Evolutionary conservation across 2,888 invertebrate species (phyloP), one percentile per base, ranked within the genome.

Genomic region (Tiliacea citrago): DNA sequence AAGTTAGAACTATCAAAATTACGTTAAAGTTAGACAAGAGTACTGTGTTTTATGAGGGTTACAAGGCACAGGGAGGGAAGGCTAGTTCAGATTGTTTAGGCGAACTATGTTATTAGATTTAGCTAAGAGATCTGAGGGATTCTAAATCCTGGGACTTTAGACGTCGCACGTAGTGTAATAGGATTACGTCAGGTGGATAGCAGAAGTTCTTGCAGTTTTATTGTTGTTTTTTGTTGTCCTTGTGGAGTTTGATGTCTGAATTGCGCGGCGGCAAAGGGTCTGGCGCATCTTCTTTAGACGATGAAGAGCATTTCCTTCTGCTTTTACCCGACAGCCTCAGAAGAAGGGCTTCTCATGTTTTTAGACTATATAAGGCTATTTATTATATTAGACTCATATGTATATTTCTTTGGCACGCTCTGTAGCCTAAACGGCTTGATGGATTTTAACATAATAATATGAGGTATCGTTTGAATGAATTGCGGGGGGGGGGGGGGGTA

Each of bases 1-100:
- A 68, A 83, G 79, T 82, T 85, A 76, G 53, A 77, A 68, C 83
- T 81, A 87, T 86, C 78, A 81, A 83, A 77, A 80, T 82, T 81
- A 81, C 77, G 77, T 81, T 85, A 66, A 78, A 77, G 75, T 84
- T 76, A 73, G 70, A 82, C 77, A 84, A 81, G 81, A 79, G 65
- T 76, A 51, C 68, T 70, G 73, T 77, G 66, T 81, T 84, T 84
- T 84, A 84, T 84, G 85, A 75, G 75, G 75, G 85, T 84, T 73
- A 42, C 75, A 62, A 51, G 58, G 62, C 53, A 55, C 42, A 73
- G 68, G 39, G 39, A 39, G 45, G 68, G 47, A 39, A 80, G 49
- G 60, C 55, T 49, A 47, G 55, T 67, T 75, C 77, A 82, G 61
- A 82, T 73, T 85, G 68, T 80, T 81, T 84, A 69, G 60, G 61